These are phyloP conservation scores for Mormyrops attenuatus DNA, from an alignment of 2,797 vertebrate genomes.

Conservation along the genomic window DNA sequence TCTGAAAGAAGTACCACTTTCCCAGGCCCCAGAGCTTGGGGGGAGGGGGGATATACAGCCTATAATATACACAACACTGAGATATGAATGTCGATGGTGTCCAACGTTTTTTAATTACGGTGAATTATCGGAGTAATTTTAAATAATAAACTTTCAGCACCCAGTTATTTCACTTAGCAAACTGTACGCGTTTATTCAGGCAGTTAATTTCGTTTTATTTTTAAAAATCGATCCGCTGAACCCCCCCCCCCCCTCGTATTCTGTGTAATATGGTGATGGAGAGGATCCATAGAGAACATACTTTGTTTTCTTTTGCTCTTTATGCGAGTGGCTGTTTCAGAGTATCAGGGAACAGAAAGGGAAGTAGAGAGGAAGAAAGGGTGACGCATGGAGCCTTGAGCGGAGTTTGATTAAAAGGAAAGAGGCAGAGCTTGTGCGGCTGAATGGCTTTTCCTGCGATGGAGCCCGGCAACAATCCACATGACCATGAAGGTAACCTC, in stretches of 20 bases:
- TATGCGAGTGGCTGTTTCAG: background rate
- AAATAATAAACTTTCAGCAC: background rate
- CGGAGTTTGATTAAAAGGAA: background rate
- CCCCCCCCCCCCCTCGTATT: background rate
- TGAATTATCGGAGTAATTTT: background rate
- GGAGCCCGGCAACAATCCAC: background rate
- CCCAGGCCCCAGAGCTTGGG: slow-evolving; percentile 59
- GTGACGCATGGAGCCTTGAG: background rate
- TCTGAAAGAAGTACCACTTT: slow-evolving; percentile 73
- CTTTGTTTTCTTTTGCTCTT: background rate
- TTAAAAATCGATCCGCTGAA: background rate
- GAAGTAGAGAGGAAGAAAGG: background rate
- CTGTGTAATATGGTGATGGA: background rate
- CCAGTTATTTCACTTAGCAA: background rate
- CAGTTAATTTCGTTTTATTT: background rate
- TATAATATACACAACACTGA: slow-evolving; percentile 45
- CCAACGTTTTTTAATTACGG: background rate
- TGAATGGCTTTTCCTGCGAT: background rate
- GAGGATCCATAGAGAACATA: background rate
- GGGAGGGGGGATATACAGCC: background rate
- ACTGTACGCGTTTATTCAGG: background rate
- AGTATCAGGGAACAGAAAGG: background rate
- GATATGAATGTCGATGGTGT: slow-evolving; percentile 26
- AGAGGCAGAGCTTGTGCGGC: background rate
- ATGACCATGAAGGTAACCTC: background rate